phyloP scores from a whole-genome alignment of 2,888 invertebrate species.

The Caenorhabditis sp. region DNA sequence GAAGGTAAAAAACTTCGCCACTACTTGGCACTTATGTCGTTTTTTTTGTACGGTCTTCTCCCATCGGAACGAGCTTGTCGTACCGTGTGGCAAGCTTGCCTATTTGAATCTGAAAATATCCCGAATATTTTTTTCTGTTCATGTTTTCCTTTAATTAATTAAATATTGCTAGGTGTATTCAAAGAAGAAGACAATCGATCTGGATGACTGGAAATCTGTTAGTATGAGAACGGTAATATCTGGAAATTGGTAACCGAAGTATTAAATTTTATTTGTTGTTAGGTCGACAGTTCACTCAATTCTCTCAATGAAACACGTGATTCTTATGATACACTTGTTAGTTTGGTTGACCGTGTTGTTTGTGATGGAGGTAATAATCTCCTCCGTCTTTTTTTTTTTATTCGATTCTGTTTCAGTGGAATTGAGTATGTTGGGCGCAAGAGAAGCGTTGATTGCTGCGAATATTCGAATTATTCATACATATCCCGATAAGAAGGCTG shows the following conservation, averaged over 20 bases:
- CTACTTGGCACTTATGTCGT: too few relatives aligned
- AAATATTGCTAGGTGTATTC: constrained; percentile 13
- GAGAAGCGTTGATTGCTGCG: constrained; percentile 19
- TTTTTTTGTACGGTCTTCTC: too few relatives aligned
- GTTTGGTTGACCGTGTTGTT: constrained; percentile 13
- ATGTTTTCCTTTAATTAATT: background rate
- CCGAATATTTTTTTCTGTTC: background rate
- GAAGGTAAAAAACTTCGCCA: constrained; percentile 10
- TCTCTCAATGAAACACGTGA: constrained; percentile 4
- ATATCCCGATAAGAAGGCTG: constrained; percentile 7
- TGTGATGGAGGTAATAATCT: constrained; percentile 11
- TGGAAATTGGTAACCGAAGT: background rate
- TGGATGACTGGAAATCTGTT: constrained; percentile 9
- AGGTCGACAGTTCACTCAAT: background rate
- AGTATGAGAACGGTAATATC: background rate
- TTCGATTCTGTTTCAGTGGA: constrained; percentile 12
- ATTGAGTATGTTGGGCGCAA: constrained; percentile 5
- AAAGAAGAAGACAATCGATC: constrained; percentile 12
- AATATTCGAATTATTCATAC: constrained; percentile 23
- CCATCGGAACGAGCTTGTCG: too few relatives aligned
- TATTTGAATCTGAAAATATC: too few relatives aligned
- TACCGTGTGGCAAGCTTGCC: too few relatives aligned
- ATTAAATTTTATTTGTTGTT: background rate
- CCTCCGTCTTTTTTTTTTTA: too few relatives aligned
- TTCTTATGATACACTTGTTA: constrained; percentile 8